Conservation (phyloP, 2,113 vertebrate species). For the Motacilla tschutschensis region DNA sequence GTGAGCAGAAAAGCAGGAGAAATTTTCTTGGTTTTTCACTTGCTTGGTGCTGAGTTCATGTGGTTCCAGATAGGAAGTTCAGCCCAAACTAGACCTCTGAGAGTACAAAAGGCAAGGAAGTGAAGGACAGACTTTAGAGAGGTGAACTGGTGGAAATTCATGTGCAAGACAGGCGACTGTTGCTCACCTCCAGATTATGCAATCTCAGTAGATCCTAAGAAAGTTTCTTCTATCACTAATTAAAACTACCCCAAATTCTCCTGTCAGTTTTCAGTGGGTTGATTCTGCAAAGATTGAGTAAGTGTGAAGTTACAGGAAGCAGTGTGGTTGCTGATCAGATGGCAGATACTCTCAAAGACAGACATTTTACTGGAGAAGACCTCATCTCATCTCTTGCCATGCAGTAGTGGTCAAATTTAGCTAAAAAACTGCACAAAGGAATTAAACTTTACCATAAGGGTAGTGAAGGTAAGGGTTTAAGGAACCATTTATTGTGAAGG, state of each 20-base stretch:
- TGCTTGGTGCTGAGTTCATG: neutral
- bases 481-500: neutral
- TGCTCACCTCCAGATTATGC: neutral
- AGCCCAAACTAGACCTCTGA: neutral
- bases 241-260: neutral
- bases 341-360: neutral
- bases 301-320: constrained; percentile 48
- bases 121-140: neutral
- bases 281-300: constrained; percentile 29
- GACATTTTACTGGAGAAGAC: neutral
- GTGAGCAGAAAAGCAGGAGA: neutral
- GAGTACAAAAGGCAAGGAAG: neutral
- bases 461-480: neutral
- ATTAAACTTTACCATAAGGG: neutral
- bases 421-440: neutral
- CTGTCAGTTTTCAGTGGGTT: constrained; percentile 27
- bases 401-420: neutral
- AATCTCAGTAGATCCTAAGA: neutral
- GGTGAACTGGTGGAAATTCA: neutral
- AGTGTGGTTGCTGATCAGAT: constrained; percentile 5
- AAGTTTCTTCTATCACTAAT: neutral
- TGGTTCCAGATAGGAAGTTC: neutral
- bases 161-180: neutral
- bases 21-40: neutral
- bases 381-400: neutral